Percentiles rank a stretch among this genome's conserved stretches.
These are phyloP conservation scores for Salminus brasiliensis DNA, from an alignment of 2,113 vertebrate genomes.

Conservation along the genomic window DNA sequence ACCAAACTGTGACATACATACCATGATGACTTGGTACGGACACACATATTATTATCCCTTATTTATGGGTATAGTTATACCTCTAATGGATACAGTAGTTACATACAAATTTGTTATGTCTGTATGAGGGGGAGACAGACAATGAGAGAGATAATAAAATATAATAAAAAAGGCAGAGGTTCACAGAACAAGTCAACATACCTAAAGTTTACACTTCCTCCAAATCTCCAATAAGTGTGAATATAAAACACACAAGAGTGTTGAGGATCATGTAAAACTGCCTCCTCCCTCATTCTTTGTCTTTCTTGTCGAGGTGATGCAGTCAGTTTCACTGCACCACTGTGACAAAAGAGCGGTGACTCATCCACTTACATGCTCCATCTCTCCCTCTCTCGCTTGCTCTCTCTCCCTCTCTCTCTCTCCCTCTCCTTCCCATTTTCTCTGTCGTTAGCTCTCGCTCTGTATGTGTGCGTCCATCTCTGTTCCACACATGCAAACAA, in stretches of 20 bases:
- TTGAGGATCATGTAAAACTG: conserved; percentile 16
- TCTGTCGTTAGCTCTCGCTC: conserved; percentile 16
- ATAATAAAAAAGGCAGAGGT: neutral
- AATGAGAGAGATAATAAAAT: neutral
- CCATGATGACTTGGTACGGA: too few species aligned
- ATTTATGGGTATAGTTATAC: too few species aligned
- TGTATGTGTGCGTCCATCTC: conserved; percentile 29
- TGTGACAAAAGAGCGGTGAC: conserved; percentile 60
- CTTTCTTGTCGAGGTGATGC: conserved; percentile 45
- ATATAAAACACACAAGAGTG: neutral
- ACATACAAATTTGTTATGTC: too few species aligned
- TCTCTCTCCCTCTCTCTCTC: conserved; percentile 22
- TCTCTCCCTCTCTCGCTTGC: conserved; percentile 39
- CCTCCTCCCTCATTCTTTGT: conserved; percentile 28
- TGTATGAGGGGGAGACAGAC: neutral
- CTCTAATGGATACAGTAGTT: too few species aligned
- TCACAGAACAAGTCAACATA: neutral
- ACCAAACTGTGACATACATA: too few species aligned
- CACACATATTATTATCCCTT: too few species aligned
- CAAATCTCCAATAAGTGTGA: neutral
- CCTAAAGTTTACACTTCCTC: neutral
- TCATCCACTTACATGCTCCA: conserved; percentile 61
- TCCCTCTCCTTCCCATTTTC: conserved; percentile 25
- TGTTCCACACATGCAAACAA: conserved; percentile 12
- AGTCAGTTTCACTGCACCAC: conserved; percentile 60